These are phyloP conservation scores for Tribolium castaneum DNA, from an alignment of 1,140 invertebrate genomes.

Conservation along the genomic window DNA sequence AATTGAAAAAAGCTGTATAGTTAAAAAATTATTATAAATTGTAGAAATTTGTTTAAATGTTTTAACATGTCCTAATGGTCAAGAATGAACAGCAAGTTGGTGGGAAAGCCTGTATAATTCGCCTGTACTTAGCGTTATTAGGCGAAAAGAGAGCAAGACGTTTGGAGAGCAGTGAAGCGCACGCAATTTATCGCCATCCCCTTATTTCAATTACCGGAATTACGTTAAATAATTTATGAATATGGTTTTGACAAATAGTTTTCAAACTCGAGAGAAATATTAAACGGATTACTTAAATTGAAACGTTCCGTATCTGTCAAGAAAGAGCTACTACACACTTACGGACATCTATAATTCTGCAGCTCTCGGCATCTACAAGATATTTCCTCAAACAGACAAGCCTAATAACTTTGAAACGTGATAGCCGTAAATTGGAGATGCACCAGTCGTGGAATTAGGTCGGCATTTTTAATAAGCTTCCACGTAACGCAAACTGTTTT, in stretches of 20 bases:
- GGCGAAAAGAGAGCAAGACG: neutral
- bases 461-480: neutral
- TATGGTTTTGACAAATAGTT: slow-evolving; percentile 15
- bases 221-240: slow-evolving; percentile 12
- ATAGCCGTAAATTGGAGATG: neutral
- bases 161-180: neutral
- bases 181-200: neutral
- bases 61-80: too few relatives aligned
- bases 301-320: slow-evolving; percentile 26
- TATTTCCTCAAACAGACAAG: slow-evolving; percentile 30
- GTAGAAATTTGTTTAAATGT: too few relatives aligned
- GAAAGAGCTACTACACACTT: slow-evolving; percentile 9
- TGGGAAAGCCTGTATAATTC: too few relatives aligned
- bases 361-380: slow-evolving; percentile 8
- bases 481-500: too few relatives aligned
- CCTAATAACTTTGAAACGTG: slow-evolving; percentile 23
- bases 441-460: neutral
- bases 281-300: slow-evolving; percentile 33
- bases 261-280: slow-evolving; percentile 18
- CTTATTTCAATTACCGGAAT: slow-evolving; percentile 8
- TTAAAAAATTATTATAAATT: too few relatives aligned
- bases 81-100: too few relatives aligned
- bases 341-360: slow-evolving; percentile 21
- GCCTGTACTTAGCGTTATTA: neutral
- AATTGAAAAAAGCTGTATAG: too few relatives aligned